A percentile compares a stretch with the other conserved stretches of the same genome.
These are phyloP conservation scores for Anoplius nigerrimus DNA, from an alignment of 2,888 invertebrate genomes.

Conservation along the genomic window DNA sequence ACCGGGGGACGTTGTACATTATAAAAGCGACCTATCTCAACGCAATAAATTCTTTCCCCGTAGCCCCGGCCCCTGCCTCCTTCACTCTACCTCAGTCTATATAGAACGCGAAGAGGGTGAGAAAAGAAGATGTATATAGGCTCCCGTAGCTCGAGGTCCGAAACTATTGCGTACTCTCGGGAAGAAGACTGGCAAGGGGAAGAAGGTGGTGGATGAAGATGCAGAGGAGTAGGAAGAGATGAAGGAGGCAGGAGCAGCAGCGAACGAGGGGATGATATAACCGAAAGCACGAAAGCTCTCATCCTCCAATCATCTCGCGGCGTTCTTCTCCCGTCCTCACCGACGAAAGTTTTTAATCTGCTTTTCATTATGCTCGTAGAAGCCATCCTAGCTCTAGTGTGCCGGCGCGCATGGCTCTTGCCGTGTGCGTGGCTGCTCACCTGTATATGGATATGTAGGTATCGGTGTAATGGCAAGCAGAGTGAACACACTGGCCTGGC, in stretches of 20 bases:
- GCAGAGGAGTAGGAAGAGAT: slow-evolving; percentile 35
- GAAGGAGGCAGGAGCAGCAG: slow-evolving; percentile 27
- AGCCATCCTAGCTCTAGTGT: slow-evolving; percentile 11
- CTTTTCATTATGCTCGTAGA: slow-evolving; percentile 62
- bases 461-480: slow-evolving; percentile 8
- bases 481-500: slow-evolving; percentile 3
- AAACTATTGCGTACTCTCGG: neutral
- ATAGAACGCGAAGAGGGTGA: too few relatives aligned
- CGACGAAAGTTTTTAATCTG: slow-evolving; percentile 61
- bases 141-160: neutral
- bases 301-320: slow-evolving; percentile 45
- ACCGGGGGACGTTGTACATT: slow-evolving; percentile 20
- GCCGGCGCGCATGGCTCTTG: slow-evolving; percentile 7
- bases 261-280: slow-evolving; percentile 3
- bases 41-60: slow-evolving; percentile 37
- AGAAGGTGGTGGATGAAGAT: neutral
- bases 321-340: slow-evolving; percentile 33
- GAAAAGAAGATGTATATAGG: neutral
- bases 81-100: neutral
- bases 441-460: too few relatives aligned
- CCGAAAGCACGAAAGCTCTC: slow-evolving; percentile 40
- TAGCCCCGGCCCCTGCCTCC: too few relatives aligned
- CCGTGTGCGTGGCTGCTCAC: too few relatives aligned
- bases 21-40: slow-evolving; percentile 53
- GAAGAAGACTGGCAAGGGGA: slow-evolving; percentile 9